Conservation (phyloP, 2,797 vertebrate genomes). For the Zalophus californianus region DNA sequence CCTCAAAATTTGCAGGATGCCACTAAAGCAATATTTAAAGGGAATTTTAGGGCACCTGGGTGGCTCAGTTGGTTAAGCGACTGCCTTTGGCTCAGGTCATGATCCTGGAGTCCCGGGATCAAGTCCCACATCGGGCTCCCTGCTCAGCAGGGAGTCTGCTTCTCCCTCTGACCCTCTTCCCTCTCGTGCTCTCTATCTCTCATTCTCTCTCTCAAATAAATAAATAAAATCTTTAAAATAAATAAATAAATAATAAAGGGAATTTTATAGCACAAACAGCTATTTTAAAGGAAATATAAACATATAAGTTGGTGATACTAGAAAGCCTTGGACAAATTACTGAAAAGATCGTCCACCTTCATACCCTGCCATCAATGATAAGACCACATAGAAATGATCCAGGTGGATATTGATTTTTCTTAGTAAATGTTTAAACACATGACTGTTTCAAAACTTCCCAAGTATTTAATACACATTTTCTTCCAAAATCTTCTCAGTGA, state of each 20-base stretch:
- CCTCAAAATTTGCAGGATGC: not conserved
- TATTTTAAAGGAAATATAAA: not conserved
- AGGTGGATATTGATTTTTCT: not conserved
- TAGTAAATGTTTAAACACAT: not conserved
- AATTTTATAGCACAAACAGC: not conserved
- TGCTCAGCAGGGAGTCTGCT: too few relatives aligned
- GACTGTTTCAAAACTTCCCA: not conserved
- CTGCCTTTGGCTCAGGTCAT: too few relatives aligned
- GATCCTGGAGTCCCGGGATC: too few relatives aligned
- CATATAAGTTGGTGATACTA: not conserved
- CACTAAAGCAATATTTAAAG: not conserved
- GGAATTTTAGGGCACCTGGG: not conserved
- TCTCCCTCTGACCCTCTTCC: too few relatives aligned
- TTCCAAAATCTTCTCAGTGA: not conserved
- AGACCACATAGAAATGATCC: not conserved
- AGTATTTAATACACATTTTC: not conserved
- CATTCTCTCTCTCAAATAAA: too few relatives aligned
- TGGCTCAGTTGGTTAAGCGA: too few relatives aligned
- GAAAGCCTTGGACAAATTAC: not conserved
- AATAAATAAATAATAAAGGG: not conserved
- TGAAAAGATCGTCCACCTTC: not conserved
- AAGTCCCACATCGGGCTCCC: too few relatives aligned
- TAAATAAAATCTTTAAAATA: too few relatives aligned
- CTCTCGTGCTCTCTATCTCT: too few relatives aligned
- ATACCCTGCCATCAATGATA: not conserved